phyloP scores from a whole-genome alignment of 2,888 invertebrate genomes.

The Plebejus anna region DNA sequence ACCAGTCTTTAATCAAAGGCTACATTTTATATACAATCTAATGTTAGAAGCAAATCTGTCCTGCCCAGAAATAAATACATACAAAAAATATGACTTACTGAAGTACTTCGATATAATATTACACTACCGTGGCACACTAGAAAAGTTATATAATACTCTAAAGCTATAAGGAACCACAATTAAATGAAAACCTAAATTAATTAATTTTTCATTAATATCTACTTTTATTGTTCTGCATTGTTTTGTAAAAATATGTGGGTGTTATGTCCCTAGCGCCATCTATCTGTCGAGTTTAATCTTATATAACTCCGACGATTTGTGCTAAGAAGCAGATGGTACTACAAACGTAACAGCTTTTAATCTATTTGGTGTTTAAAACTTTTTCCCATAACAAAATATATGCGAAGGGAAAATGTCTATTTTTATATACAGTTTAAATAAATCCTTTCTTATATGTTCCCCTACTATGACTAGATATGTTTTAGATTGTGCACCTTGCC shows the following conservation, averaged over 20 bases:
- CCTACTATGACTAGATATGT: slow-evolving; percentile 79
- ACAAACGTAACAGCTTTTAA: slow-evolving; percentile 14
- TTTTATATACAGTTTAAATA: slow-evolving; percentile 65
- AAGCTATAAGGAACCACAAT: slow-evolving; percentile 29
- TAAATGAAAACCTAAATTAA: slow-evolving; percentile 20
- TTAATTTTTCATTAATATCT: slow-evolving; percentile 18
- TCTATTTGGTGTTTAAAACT: slow-evolving; percentile 27
- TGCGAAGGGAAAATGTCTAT: slow-evolving; percentile 62
- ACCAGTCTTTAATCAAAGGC: slow-evolving; percentile 40
- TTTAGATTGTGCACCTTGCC: slow-evolving; percentile 68
- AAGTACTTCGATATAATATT: neutral
- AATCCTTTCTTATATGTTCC: slow-evolving; percentile 53
- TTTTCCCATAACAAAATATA: slow-evolving; percentile 61
- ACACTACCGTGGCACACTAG: slow-evolving; percentile 28
- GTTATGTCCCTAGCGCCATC: slow-evolving; percentile 20
- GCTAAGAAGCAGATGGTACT: slow-evolving; percentile 18
- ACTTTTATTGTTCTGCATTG: slow-evolving; percentile 27
- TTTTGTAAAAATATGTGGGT: slow-evolving; percentile 23
- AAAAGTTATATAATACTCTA: slow-evolving; percentile 26
- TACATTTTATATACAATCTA: slow-evolving; percentile 33
- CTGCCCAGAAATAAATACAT: slow-evolving; percentile 24
- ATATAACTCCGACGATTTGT: neutral
- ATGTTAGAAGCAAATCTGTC: slow-evolving; percentile 33
- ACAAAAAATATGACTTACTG: slow-evolving; percentile 22
- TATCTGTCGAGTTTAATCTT: neutral